Conservation (phyloP, 2,113 vertebrate genomes). For the Xiphophorus hellerii region DNA sequence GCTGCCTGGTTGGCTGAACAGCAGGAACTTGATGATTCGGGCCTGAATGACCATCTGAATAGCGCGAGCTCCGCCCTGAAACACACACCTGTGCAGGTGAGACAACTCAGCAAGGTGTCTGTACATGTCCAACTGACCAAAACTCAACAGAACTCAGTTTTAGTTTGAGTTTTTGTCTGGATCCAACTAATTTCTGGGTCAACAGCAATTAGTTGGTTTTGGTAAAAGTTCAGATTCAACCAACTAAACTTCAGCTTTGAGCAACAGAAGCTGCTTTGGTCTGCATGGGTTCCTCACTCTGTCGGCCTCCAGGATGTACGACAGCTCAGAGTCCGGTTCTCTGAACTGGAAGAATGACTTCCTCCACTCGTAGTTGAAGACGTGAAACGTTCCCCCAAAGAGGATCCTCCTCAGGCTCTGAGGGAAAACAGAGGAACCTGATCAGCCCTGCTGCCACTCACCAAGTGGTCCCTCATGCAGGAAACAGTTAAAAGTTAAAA, state of each 20-base stretch:
- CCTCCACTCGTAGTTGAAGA: conserved; percentile 84
- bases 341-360: conserved; percentile 82
- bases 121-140: not conserved
- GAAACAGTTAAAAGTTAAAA: too few species aligned
- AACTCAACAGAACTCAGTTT: too few species aligned
- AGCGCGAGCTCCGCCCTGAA: conserved; percentile 80
- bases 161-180: too few species aligned
- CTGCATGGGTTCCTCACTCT: conserved; percentile 69
- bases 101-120: not conserved
- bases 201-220: not conserved
- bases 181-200: not conserved
- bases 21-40: conserved; percentile 81
- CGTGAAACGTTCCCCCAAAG: conserved; percentile 73
- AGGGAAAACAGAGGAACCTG: not conserved
- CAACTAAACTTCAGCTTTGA: not conserved
- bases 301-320: conserved; percentile 81
- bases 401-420: conserved; percentile 83
- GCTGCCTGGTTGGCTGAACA: conserved; percentile 75
- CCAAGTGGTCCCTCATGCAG: too few species aligned
- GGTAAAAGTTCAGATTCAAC: not conserved
- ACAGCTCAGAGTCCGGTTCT: conserved; percentile 70
- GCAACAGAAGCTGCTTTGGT: not conserved
- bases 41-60: conserved; percentile 88
- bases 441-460: not conserved
- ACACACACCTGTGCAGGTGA: conserved; percentile 41